Percentiles rank a stretch among this genome's conserved stretches.
Evolutionary conservation across 2,797 vertebrate genomes (phyloP).

Genomic region (Astyanax mexicanus): DNA sequence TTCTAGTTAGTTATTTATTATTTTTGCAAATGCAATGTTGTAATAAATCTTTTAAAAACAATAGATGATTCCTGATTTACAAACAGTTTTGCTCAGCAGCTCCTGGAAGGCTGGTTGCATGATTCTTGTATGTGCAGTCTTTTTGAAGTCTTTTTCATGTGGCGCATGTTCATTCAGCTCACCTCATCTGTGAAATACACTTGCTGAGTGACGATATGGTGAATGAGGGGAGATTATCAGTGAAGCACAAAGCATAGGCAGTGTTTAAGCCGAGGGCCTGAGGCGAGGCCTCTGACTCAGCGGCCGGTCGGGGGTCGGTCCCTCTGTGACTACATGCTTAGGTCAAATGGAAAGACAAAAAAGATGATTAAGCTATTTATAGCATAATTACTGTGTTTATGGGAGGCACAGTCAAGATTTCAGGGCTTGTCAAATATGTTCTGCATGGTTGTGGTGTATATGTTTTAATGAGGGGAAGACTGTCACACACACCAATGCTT

Average conservation of each 20-base stretch:
- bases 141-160: slow-evolving; percentile 21
- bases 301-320: slow-evolving; percentile 15
- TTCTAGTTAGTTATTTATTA: background rate
- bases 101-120: background rate
- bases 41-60: background rate
- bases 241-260: slow-evolving; percentile 13
- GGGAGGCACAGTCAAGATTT: slow-evolving; percentile 43
- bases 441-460: slow-evolving; percentile 33
- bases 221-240: slow-evolving; percentile 14
- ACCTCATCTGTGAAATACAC: slow-evolving; percentile 24
- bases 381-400: slow-evolving; percentile 47
- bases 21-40: too few relatives aligned
- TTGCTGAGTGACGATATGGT: slow-evolving; percentile 8
- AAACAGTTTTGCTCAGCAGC: background rate
- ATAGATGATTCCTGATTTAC: background rate
- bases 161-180: slow-evolving; percentile 35
- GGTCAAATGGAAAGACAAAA: slow-evolving; percentile 32
- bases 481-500: slow-evolving; percentile 39
- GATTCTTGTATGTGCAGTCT: slow-evolving; percentile 11
- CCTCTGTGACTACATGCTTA: slow-evolving; percentile 30
- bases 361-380: slow-evolving; percentile 28
- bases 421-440: slow-evolving; percentile 38
- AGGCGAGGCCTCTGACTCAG: slow-evolving; percentile 21
- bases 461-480: slow-evolving; percentile 49
- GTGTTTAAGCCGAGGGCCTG: slow-evolving; percentile 21